phyloP scores from a whole-genome alignment of 2,113 vertebrate species.

The Actenoides hombroni region DNA sequence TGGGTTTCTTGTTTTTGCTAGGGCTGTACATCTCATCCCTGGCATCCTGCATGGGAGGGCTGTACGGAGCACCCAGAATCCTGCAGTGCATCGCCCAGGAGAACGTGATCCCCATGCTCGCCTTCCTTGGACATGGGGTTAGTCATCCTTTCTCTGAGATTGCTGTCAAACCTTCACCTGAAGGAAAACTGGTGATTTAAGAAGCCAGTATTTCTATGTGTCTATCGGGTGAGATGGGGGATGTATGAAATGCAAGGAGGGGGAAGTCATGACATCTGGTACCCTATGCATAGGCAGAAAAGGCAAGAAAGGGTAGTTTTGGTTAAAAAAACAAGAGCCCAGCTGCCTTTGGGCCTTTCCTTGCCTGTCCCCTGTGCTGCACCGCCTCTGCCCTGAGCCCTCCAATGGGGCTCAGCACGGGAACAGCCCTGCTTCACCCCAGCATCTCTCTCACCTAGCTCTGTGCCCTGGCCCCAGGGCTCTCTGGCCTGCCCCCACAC shows the following conservation, averaged over 20 bases:
- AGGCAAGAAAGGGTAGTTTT: background rate
- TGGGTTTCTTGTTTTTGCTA: conserved; percentile 95
- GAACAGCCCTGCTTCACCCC: background rate
- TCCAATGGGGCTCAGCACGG: rapidly evolving
- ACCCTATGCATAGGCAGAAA: background rate
- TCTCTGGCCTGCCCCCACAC: rapidly evolving
- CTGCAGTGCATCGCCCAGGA: conserved; percentile 96
- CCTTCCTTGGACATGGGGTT: conserved; percentile 87
- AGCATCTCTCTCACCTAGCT: background rate
- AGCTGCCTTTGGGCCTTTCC: background rate
- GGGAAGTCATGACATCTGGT: background rate
- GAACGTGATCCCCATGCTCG: conserved; percentile 87
- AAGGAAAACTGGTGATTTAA: background rate
- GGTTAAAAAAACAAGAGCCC: background rate
- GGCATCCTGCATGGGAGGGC: conserved; percentile 96
- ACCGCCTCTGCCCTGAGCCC: background rate
- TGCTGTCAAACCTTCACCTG: background rate
- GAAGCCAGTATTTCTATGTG: background rate
- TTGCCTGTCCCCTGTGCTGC: background rate
- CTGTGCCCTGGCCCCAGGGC: rapidly evolving
- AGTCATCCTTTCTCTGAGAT: conserved; percentile 54
- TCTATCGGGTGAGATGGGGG: background rate
- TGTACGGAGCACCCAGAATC: conserved; percentile 94
- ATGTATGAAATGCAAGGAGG: background rate
- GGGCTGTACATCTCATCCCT: conserved; percentile 96